phyloP scores from a whole-genome alignment of 2,888 invertebrate genomes.

The Steinernema scapterisci region DNA sequence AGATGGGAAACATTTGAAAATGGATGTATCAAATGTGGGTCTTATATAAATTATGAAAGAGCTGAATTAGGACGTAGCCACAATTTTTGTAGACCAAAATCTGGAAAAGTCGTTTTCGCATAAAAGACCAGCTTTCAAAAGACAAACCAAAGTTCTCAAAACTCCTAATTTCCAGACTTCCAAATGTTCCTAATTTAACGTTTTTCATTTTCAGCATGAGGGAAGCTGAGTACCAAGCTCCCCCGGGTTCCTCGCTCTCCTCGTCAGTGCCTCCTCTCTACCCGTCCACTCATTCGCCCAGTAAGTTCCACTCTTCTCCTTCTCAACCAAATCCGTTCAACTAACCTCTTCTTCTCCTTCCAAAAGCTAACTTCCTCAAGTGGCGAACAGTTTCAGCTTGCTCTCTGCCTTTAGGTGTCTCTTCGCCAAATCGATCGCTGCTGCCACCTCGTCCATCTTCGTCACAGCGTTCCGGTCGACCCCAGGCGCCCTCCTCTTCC shows the following conservation, averaged over 20 bases:
- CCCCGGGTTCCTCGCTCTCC: conserved; percentile 8
- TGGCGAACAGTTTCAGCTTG: conserved; percentile 23
- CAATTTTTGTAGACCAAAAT: too few species aligned
- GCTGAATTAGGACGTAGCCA: too few species aligned
- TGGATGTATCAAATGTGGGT: too few species aligned
- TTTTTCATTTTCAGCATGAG: conserved; percentile 53
- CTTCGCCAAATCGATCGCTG: background rate
- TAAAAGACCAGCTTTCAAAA: too few species aligned
- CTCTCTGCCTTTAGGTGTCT: conserved; percentile 28
- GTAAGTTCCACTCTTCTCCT: background rate
- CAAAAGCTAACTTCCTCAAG: conserved; percentile 4
- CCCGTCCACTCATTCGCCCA: conserved; percentile 19
- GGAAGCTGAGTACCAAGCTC: conserved; percentile 55
- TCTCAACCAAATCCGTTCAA: background rate
- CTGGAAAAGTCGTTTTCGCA: too few species aligned
- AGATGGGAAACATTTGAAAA: too few species aligned
- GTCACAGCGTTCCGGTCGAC: conserved; percentile 14
- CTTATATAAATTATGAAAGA: too few species aligned
- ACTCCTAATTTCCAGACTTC: too few species aligned
- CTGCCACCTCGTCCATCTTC: background rate
- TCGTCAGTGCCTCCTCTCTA: conserved; percentile 29
- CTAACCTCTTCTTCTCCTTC: background rate
- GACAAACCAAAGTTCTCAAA: too few species aligned
- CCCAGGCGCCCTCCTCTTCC: conserved; percentile 35
- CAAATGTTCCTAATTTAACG: conserved; percentile 8